A percentile compares a stretch with the other conserved stretches of the same genome.
These are phyloP conservation scores for Pelecanoides urinatrix DNA, from an alignment of 2,113 vertebrate genomes.

Conservation along the genomic window DNA sequence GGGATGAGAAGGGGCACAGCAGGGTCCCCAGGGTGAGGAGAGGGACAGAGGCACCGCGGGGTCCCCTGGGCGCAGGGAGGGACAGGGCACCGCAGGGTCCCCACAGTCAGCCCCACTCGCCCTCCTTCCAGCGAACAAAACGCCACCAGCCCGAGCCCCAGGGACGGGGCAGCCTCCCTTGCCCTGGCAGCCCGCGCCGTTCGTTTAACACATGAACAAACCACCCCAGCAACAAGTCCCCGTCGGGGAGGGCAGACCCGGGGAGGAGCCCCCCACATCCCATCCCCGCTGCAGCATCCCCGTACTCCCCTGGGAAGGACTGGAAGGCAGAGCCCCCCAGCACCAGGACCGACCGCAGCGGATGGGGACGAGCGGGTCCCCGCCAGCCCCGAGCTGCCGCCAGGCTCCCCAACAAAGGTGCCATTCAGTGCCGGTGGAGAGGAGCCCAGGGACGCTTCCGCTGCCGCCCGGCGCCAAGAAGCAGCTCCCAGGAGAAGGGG, in stretches of 20 bases:
- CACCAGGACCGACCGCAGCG: neutral
- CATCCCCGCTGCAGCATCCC: neutral
- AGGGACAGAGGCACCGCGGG: no score
- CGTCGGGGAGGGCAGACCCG: fast-evolving
- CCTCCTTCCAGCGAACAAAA: neutral
- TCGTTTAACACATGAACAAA: neutral
- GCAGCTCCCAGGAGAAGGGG: slow-evolving; percentile 37
- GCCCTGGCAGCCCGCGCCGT: neutral
- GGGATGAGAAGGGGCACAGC: neutral
- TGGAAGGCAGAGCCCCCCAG: neutral
- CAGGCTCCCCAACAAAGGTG: slow-evolving; percentile 47
- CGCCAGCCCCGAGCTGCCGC: neutral
- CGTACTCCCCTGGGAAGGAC: neutral
- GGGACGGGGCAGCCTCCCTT: neutral
- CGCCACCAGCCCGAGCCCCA: neutral
- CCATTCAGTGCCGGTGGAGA: slow-evolving; percentile 30
- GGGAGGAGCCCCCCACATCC: neutral
- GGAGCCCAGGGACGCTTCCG: slow-evolving; percentile 41
- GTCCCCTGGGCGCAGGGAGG: neutral
- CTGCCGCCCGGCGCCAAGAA: neutral
- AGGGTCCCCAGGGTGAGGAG: neutral
- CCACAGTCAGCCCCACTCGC: fast-evolving
- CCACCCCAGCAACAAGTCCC: neutral
- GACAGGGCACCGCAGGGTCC: neutral
- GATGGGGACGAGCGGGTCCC: neutral